A percentile compares a stretch with the other conserved stretches of the same genome.
These are phyloP conservation scores for Brachypteracias leptosomus DNA, from an alignment of 2,113 vertebrate species.

Conservation along the genomic window DNA sequence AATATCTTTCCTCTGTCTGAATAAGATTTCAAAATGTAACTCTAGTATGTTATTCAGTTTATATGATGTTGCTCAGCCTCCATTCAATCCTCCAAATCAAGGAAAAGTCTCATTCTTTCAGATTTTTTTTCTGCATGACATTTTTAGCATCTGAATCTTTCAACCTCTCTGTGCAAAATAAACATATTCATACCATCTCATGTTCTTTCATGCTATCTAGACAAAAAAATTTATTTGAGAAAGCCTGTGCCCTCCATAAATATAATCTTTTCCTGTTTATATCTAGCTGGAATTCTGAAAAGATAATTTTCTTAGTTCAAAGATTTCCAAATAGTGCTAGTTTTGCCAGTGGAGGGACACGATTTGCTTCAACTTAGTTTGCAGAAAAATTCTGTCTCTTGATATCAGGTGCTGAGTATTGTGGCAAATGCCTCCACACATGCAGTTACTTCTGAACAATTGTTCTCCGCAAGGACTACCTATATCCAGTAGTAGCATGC, in stretches of 20 bases:
- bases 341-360: neutral
- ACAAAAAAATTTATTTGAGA: neutral
- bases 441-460: neutral
- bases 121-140: neutral
- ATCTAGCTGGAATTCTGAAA: neutral
- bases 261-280: neutral
- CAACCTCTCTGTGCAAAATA: neutral
- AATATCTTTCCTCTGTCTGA: neutral
- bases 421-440: neutral
- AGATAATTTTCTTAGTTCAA: neutral
- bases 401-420: neutral
- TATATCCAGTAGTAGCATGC: fast-evolving
- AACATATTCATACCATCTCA: neutral
- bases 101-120: neutral
- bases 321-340: neutral
- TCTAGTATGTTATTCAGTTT: neutral
- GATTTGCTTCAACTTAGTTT: neutral
- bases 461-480: neutral
- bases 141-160: neutral
- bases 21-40: neutral
- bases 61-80: neutral
- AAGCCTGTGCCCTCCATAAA: neutral
- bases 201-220: neutral
- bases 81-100: neutral
- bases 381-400: neutral